phyloP scores from a whole-genome alignment of 2,888 invertebrate species.

The Amorpha juglandis region DNA sequence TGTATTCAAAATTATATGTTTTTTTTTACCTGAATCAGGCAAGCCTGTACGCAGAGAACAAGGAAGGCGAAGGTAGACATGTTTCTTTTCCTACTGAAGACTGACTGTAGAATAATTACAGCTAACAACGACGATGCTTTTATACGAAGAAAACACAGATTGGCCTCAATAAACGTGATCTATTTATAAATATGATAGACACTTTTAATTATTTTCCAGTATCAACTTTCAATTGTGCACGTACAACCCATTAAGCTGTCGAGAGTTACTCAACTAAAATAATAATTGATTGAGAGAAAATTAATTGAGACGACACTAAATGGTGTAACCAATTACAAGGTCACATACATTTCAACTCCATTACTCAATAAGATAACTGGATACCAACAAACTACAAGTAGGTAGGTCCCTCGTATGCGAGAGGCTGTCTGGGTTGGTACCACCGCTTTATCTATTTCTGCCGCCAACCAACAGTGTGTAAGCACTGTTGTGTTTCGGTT shows the following conservation, averaged over 20 bases:
- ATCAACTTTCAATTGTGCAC: background rate
- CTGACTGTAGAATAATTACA: background rate
- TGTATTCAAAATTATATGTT: no score
- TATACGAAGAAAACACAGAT: slow-evolving; percentile 8
- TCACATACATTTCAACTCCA: background rate
- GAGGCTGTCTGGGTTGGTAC: no score
- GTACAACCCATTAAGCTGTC: background rate
- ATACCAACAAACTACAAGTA: no score
- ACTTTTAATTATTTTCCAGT: background rate
- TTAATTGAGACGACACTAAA: no score
- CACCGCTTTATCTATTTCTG: no score
- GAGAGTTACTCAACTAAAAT: background rate
- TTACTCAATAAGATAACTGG: no score
- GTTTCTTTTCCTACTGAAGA: slow-evolving; percentile 26
- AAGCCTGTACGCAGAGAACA: slow-evolving; percentile 50
- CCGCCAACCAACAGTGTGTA: no score
- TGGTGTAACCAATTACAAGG: background rate
- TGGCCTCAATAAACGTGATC: background rate
- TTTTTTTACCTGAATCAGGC: slow-evolving; percentile 45
- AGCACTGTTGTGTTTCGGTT: no score
- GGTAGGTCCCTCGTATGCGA: no score
- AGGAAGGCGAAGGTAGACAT: slow-evolving; percentile 49
- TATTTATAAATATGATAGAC: background rate
- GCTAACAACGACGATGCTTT: background rate
- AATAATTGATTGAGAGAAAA: no score